Base-by-base conservation (phyloP, 1,140 invertebrate species). In the Drosophila aff. region DNA sequence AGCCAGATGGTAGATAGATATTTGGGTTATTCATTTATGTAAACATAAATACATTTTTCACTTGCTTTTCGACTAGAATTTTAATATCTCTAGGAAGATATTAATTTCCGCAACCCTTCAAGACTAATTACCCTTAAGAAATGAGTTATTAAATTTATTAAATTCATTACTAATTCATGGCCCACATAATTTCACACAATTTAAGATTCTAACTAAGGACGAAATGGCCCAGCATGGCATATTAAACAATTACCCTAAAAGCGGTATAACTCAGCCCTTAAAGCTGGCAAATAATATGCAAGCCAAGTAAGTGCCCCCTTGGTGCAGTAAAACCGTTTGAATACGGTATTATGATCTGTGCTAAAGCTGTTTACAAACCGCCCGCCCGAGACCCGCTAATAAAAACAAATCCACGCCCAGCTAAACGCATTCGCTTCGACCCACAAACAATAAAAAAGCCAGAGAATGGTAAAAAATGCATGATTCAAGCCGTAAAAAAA, bases 391-490 rank as follows among this genome's bases (percentile, higher is more conserved):
- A 78, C 47, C 65, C 52, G 72, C 76, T 79, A 71, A 81, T 68
- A 69, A 78, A 65, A 61, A 57, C 71, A 75, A 60, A 77, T 77
- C 71, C 53, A 60, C 63, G 60, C 36, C 63, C 33, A 68, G 28
- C 66, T 40, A 67, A 68, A 68, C 44, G 63, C 66, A 67, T 67
- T 67, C 36, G 18, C 43, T 23, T 28, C 43, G 13, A 26, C 46
- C 46, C 46, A n/a, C 49, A 18, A 50, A 50, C 13, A 26, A 26
- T 18, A 38, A 38, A 59, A 89, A 89, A 81, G 62, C 28, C 73
- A 65, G 73, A 76, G 76, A 84, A 83, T 89, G 80, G 73, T 79
- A 87, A 89, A 89, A 89, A 87, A 87, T 89, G 76, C 85, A 87
- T 84, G 87, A 87, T 87, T 87, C 74, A 77, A 71, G 75, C 66